Conservation (phyloP, 2,113 vertebrate genomes). For the Dromaius novaehollandiae region DNA sequence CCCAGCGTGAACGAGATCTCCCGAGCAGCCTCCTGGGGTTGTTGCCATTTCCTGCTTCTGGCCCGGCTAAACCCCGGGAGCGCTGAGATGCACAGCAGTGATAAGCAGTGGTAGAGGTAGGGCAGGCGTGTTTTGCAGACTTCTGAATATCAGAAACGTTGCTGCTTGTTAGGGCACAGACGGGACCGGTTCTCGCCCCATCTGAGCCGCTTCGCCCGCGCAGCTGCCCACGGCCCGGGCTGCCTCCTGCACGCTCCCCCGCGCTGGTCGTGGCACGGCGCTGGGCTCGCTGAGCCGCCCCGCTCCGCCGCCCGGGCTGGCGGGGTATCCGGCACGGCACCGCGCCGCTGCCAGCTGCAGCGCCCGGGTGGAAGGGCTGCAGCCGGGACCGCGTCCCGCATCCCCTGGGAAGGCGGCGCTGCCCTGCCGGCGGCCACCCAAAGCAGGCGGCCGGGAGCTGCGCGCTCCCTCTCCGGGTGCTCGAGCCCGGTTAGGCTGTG, state of each 20-base stretch:
- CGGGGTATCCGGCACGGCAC: fast-evolving
- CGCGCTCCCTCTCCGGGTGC: fast-evolving
- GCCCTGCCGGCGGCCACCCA: not conserved
- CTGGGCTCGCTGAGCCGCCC: too few species aligned
- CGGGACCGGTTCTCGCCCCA: fast-evolving
- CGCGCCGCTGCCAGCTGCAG: fast-evolving
- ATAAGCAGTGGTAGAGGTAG: not conserved
- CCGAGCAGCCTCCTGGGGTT: not conserved
- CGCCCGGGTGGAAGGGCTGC: too few species aligned
- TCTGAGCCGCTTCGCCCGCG: not conserved
- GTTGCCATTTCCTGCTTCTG: not conserved
- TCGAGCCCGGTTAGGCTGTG: fast-evolving
- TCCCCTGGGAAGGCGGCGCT: too few species aligned
- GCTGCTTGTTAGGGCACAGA: not conserved
- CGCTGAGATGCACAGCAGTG: fast-evolving
- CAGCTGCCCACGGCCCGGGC: not conserved
- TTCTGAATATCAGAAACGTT: not conserved
- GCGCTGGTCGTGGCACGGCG: too few species aligned
- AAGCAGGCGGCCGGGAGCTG: not conserved
- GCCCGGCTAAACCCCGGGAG: not conserved
- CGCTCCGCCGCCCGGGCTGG: too few species aligned
- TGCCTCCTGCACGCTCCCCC: not conserved
- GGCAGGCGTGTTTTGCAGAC: not conserved
- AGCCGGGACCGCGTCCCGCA: too few species aligned
- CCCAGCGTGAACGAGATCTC: not conserved